Percentiles rank a stretch among this genome's conserved stretches.
Evolutionary conservation across 2,797 vertebrate species (phyloP).

Genomic region (Periophthalmus magnuspinnatus): DNA sequence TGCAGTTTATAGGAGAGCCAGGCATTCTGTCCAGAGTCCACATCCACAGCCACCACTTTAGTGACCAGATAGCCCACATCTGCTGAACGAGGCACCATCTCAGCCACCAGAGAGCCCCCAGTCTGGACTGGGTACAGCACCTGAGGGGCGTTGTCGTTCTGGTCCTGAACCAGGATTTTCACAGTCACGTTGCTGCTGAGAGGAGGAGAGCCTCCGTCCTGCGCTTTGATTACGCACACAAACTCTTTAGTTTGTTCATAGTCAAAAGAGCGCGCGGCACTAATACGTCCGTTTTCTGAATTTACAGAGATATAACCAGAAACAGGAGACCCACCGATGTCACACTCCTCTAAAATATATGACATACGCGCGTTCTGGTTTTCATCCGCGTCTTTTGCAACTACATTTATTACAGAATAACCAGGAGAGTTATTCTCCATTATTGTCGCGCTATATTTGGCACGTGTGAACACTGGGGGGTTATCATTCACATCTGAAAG

Average conservation of each 20-base stretch:
- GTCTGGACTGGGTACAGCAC: conserved; percentile 67
- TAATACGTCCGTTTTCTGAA: conserved; percentile 43
- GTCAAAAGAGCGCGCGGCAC: conserved; percentile 49
- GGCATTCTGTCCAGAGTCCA: conserved; percentile 70
- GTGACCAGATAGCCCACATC: conserved; percentile 79
- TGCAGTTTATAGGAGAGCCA: conserved; percentile 76
- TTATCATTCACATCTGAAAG: conserved; percentile 77
- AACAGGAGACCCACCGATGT: conserved; percentile 39
- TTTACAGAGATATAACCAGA: conserved; percentile 52
- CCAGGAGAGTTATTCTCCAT: conserved; percentile 58
- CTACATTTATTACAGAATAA: conserved; percentile 51
- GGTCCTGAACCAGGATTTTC: conserved; percentile 56
- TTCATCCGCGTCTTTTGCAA: conserved; percentile 64
- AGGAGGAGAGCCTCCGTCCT: conserved; percentile 63
- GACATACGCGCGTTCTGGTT: conserved; percentile 74
- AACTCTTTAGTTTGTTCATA: conserved; percentile 58
- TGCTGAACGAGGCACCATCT: conserved; percentile 75
- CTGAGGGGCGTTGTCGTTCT: conserved; percentile 59
- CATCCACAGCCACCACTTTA: conserved; percentile 82
- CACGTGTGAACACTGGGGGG: conserved; percentile 58
- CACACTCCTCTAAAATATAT: conserved; percentile 63
- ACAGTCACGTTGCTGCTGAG: conserved; percentile 66
- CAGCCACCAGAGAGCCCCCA: conserved; percentile 62
- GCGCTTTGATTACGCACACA: conserved; percentile 22
- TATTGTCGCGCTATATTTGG: conserved; percentile 24